Percentiles rank a stretch among this genome's conserved stretches.
Evolutionary conservation across 2,113 vertebrate species (phyloP).

Genomic region (Oreamnos americanus): DNA sequence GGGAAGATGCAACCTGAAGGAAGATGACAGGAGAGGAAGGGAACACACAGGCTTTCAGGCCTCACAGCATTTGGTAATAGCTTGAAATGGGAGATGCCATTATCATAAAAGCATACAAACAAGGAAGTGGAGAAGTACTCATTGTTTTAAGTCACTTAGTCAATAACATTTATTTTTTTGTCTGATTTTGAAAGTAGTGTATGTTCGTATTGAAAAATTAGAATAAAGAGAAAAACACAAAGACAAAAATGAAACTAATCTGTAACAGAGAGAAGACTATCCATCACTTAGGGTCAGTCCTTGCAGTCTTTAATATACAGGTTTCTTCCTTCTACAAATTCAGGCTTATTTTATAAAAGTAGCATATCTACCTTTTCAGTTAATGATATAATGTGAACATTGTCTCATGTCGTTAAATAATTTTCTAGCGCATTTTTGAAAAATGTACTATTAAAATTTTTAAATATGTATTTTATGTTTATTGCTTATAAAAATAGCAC

Average conservation of each 20-base stretch:
- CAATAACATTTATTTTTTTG: constrained; percentile 34
- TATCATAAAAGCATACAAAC: constrained; percentile 40
- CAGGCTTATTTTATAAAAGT: background rate
- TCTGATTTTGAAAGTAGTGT: constrained; percentile 15
- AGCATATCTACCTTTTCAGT: background rate
- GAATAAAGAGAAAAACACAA: constrained; percentile 28
- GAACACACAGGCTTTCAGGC: background rate
- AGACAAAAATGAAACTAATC: constrained; percentile 24
- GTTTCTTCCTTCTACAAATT: background rate
- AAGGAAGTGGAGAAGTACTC: background rate
- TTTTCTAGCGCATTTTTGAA: background rate
- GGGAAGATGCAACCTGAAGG: background rate
- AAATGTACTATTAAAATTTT: background rate
- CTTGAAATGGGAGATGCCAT: background rate
- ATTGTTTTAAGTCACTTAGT: constrained; percentile 27
- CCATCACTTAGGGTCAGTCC: background rate
- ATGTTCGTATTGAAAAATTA: background rate
- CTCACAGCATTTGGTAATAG: background rate
- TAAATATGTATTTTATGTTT: background rate
- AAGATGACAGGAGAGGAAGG: background rate
- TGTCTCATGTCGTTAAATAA: background rate
- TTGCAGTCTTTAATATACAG: background rate
- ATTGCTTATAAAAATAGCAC: background rate
- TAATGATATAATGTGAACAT: background rate
- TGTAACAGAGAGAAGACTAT: background rate